These are phyloP conservation scores for Enhydra lutris DNA, from an alignment of 2,113 vertebrate species.

Conservation along the genomic window DNA sequence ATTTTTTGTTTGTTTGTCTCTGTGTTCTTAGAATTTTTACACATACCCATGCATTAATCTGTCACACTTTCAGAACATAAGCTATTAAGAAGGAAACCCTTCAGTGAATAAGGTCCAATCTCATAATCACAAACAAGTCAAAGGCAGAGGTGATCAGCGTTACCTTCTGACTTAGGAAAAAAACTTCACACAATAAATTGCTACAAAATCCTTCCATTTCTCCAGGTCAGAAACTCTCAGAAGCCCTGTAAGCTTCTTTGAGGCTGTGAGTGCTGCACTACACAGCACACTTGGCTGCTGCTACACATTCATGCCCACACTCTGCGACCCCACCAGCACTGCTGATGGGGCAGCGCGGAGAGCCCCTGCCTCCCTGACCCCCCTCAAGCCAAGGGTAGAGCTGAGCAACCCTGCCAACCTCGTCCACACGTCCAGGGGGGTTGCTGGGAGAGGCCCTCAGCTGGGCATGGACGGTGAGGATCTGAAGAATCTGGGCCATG, in stretches of 20 bases:
- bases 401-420: slow-evolving; percentile 80
- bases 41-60: not conserved
- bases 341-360: not conserved
- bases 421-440: slow-evolving; percentile 84
- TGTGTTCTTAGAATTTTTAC: not conserved
- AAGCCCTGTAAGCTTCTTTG: not conserved
- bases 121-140: not conserved
- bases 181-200: not conserved
- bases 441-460: slow-evolving; percentile 84
- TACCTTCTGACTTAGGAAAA: not conserved
- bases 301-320: not conserved
- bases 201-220: not conserved
- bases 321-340: not conserved
- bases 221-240: not conserved
- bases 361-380: not conserved
- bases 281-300: not conserved
- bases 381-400: not conserved
- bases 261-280: not conserved
- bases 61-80: not conserved
- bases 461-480: slow-evolving; percentile 89
- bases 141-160: not conserved
- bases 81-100: not conserved
- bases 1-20: not conserved
- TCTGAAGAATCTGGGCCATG: slow-evolving; percentile 89
- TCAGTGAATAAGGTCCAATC: not conserved